These are phyloP conservation scores for Haliaeetus leucogaster DNA, from an alignment of 2,113 vertebrate genomes.

Conservation along the genomic window DNA sequence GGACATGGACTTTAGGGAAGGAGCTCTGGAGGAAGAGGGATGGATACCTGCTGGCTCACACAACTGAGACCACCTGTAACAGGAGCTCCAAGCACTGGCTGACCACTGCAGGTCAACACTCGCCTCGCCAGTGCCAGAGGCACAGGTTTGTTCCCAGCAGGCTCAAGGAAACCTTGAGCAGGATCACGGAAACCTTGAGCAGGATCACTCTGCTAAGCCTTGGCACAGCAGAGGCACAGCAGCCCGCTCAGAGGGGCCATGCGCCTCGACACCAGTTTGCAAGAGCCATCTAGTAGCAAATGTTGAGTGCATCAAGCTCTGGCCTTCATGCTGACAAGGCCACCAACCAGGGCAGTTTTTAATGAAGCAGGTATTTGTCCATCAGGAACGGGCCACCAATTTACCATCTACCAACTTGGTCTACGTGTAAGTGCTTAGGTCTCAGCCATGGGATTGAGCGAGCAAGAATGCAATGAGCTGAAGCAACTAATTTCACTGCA, in stretches of 20 bases:
- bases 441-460: background rate
- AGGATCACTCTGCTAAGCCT: background rate
- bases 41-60: background rate
- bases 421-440: background rate
- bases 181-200: background rate
- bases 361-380: background rate
- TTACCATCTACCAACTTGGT: background rate
- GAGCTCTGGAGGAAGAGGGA: background rate
- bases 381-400: background rate
- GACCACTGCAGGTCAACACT: background rate
- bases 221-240: background rate
- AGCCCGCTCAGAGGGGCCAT: background rate
- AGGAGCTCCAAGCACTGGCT: background rate
- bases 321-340: background rate
- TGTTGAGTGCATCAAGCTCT: background rate
- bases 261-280: background rate
- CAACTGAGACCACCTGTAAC: background rate
- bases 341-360: background rate
- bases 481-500: background rate
- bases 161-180: background rate
- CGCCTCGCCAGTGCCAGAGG: background rate
- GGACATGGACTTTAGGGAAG: background rate
- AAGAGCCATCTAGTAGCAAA: conserved; percentile 21
- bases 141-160: background rate
- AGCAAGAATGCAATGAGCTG: background rate